Conservation (phyloP, 2,888 invertebrate genomes). For the Allolobophora icterica region DNA sequence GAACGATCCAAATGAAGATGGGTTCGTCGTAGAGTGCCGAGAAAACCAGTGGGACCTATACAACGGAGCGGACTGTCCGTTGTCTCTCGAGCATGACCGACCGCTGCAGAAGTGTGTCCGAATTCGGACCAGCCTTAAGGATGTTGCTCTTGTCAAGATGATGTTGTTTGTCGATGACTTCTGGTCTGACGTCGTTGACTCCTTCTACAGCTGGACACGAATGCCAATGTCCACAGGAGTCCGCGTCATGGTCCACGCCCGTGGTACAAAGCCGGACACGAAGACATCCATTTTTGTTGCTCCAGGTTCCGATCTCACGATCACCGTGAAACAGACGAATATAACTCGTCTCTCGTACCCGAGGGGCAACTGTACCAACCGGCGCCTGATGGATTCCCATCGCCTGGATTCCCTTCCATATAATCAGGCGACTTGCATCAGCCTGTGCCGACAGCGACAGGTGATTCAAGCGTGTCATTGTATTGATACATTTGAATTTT, state of each 20-base stretch:
- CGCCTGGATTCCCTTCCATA: not conserved
- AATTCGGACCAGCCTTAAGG: not conserved
- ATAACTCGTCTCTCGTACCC: not conserved
- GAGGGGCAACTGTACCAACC: slow-evolving; percentile 9
- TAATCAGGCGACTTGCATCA: slow-evolving; percentile 21
- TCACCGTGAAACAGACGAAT: slow-evolving; percentile 11
- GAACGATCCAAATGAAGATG: not conserved
- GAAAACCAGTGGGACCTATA: not conserved
- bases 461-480: not conserved
- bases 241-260: not conserved
- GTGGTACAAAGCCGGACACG: not conserved
- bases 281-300: slow-evolving; percentile 12
- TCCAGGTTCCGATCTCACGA: not conserved
- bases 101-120: not conserved
- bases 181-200: not conserved
- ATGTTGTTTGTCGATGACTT: not conserved
- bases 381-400: not conserved
- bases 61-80: not conserved
- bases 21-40: not conserved
- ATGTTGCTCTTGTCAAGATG: not conserved
- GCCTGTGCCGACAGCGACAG: slow-evolving; percentile 4
- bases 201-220: slow-evolving; percentile 20
- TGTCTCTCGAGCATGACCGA: not conserved
- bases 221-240: slow-evolving; percentile 20
- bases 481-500: not conserved